A percentile compares a stretch with the other conserved stretches of the same genome.
phyloP scores from a whole-genome alignment of 2,113 vertebrate genomes.

The Setophaga coronata region DNA sequence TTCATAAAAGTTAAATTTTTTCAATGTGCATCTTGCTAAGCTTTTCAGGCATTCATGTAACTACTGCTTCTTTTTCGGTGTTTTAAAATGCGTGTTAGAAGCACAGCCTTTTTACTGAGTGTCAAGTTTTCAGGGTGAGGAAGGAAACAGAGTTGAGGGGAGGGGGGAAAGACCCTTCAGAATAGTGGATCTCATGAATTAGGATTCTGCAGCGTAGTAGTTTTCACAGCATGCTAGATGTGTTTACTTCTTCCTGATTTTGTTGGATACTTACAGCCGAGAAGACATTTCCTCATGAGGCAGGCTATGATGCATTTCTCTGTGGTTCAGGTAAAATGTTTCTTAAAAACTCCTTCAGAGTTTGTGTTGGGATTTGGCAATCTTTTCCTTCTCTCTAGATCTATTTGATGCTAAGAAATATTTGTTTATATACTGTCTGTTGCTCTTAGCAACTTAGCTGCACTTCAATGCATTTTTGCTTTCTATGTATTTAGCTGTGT shows the following conservation, averaged over 20 bases:
- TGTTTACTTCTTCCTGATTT: background rate
- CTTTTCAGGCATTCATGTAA: background rate
- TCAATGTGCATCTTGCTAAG: background rate
- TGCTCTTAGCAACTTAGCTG: background rate
- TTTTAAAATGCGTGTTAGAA: background rate
- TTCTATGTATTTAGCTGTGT: background rate
- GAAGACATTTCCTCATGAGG: conserved; percentile 71
- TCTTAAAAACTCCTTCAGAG: background rate
- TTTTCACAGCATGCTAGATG: background rate
- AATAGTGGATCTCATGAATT: background rate
- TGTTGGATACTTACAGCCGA: conserved; percentile 41
- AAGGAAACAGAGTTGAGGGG: background rate
- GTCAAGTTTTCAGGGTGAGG: background rate
- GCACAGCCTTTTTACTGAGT: background rate
- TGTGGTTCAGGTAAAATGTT: conserved; percentile 74
- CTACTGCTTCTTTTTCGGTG: background rate
- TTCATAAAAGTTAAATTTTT: background rate
- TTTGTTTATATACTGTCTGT: background rate
- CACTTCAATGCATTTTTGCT: background rate
- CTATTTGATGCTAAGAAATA: background rate
- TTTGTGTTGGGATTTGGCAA: background rate
- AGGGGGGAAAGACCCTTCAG: background rate
- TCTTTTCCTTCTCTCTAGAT: background rate
- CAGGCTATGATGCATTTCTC: conserved; percentile 78
- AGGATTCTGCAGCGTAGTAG: background rate